A percentile compares a stretch with the other conserved stretches of the same genome.
phyloP scores from a whole-genome alignment of 1,140 invertebrate species.

The Heterodera carotae region DNA sequence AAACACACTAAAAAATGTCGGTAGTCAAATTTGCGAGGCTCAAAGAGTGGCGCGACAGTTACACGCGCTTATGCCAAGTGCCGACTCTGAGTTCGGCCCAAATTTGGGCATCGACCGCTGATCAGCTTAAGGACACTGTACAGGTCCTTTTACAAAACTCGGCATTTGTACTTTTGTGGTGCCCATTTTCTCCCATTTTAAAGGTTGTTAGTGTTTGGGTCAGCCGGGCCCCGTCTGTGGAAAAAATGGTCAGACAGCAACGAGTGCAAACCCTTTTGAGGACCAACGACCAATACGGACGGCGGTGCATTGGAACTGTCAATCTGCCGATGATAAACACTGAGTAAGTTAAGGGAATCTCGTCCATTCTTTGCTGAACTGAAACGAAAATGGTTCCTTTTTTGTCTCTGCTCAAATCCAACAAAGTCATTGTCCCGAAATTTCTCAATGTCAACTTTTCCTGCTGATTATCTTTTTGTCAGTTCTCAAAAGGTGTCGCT shows the following conservation, averaged over 20 bases:
- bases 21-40: neutral
- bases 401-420: too few relatives aligned
- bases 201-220: neutral
- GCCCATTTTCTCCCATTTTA: neutral
- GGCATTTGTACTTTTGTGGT: too few relatives aligned
- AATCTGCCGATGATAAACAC: neutral
- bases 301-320: neutral
- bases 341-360: neutral
- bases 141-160: too few relatives aligned
- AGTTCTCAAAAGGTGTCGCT: neutral
- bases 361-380: too few relatives aligned
- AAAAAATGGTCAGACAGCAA: neutral
- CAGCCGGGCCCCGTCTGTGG: neutral
- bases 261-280: neutral
- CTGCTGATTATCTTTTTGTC: neutral
- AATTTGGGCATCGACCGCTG: neutral
- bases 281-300: neutral
- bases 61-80: neutral
- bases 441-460: too few relatives aligned
- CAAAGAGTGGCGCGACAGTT: neutral
- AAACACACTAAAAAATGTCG: too few relatives aligned
- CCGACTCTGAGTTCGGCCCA: neutral
- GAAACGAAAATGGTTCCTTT: too few relatives aligned
- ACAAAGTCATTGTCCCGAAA: too few relatives aligned
- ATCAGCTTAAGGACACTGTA: neutral